phyloP scores from a whole-genome alignment of 2,888 invertebrate genomes.

The Stegana nigrithorax region DNA sequence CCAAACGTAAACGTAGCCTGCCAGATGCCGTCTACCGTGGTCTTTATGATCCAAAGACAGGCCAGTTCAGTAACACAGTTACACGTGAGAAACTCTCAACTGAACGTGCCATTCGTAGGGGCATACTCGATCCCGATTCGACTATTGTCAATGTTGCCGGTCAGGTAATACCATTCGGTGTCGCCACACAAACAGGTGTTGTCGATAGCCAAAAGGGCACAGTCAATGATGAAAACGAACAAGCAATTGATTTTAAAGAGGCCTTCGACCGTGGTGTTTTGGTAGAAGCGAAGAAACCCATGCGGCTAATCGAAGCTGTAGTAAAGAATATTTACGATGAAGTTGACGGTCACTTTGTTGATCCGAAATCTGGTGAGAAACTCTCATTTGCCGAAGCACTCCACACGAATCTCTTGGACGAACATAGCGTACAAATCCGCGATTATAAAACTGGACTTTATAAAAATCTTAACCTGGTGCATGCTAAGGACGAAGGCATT shows the following conservation, averaged over 20 bases:
- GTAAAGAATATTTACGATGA: conserved; percentile 84
- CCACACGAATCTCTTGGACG: conserved; percentile 82
- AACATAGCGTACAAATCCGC: conserved; percentile 84
- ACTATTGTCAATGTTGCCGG: conserved; percentile 88
- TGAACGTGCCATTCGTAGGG: conserved; percentile 85
- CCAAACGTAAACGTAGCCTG: conserved; percentile 84
- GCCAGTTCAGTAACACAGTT: conserved; percentile 83
- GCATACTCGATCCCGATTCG: conserved; percentile 85
- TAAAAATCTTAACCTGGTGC: conserved; percentile 81
- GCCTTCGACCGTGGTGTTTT: conserved; percentile 87
- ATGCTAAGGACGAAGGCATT: conserved; percentile 81
- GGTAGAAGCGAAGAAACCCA: conserved; percentile 83
- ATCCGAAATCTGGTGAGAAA: conserved; percentile 82
- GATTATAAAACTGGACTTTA: conserved; percentile 81
- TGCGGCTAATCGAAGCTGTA: conserved; percentile 84
- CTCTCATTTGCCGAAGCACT: conserved; percentile 87
- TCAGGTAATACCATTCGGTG: conserved; percentile 83
- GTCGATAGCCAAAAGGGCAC: conserved; percentile 82
- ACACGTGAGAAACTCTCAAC: conserved; percentile 84
- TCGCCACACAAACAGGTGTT: conserved; percentile 82
- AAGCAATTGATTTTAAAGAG: conserved; percentile 82
- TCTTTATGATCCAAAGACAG: conserved; percentile 87
- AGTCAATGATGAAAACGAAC: conserved; percentile 73
- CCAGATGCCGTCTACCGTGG: conserved; percentile 93
- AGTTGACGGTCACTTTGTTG: conserved; percentile 83